Base-by-base conservation (phyloP, 2,113 vertebrate genomes). In the Erythrocebus patas region DNA sequence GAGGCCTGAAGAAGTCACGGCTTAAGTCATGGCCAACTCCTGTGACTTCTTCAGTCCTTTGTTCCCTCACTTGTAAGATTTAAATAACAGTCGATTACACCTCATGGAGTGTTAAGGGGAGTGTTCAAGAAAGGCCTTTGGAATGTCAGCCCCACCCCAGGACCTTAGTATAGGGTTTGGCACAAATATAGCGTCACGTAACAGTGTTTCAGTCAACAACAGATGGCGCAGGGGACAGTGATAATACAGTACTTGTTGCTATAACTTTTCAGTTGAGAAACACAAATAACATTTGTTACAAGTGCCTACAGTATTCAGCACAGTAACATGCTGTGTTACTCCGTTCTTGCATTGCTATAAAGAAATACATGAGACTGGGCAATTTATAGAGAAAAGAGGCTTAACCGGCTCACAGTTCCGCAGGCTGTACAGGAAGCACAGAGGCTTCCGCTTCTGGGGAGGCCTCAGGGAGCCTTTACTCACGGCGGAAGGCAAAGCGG, bases 141-240 rank as follows among this genome's bases (percentile, higher is more conserved):
- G 3, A 13, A 70, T 2, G 14, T 11, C 11, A 20, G 38, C 57
- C 25, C 35, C 6, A 23, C 18, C n/a, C 66, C 30, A 20, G 78
- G 20, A 30, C 9, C 17, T 48, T 2, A 1, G 2, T 0, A 10
- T 8, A 35, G 14, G 48, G 76, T 18, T n/a, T 3, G 14, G 66
- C 57, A 61, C 27, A 55, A 75, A 57, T 17, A n/a, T 0, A 18
- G 14, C 0, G 8, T 43, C 43, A 4, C 27, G 17, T 48, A 32
- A 45, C 25, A 43, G 48, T 43, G 25, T 48, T 32, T 76, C 25
- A 43, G 43, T 48, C 73, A 76, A 43, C 40, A 30, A 45, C 73
- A 48, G 73, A 76, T 43, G 25, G 38, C 25, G 30, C 17, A 45
- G 8, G 43, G 6, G 73, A 76, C 2, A 9, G 27, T 17, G 43